Evolutionary conservation across 2,888 invertebrate species (phyloP).

Genomic region (Drosophila sordidula): DNA sequence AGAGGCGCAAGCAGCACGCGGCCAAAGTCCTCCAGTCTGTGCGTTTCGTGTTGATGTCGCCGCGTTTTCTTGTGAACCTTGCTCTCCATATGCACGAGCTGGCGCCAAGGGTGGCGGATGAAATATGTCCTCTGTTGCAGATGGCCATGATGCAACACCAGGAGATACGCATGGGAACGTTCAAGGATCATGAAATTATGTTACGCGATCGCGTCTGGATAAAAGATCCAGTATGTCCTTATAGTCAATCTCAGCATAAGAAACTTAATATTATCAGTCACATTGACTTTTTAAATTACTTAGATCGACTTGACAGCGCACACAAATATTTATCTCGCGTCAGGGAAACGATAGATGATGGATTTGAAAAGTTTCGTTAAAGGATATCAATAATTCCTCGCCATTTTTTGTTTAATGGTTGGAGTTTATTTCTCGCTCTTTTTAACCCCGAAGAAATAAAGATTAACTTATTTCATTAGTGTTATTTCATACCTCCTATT

Average conservation of each 20-base stretch:
- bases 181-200: fast-evolving
- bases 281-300: neutral
- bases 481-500: too few relatives aligned
- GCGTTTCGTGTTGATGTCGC: neutral
- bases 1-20: neutral
- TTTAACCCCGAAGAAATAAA: too few relatives aligned
- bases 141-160: neutral
- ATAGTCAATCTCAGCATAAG: neutral
- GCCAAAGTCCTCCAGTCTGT: fast-evolving
- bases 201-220: neutral
- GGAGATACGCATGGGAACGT: fast-evolving
- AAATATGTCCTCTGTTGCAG: neutral
- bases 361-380: neutral
- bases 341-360: neutral
- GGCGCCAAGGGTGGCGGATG: neutral
- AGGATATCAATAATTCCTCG: too few relatives aligned
- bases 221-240: neutral
- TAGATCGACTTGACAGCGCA: neutral
- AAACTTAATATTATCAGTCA: neutral
- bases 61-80: neutral
- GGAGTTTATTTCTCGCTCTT: too few relatives aligned
- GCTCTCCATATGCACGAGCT: neutral
- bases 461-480: too few relatives aligned
- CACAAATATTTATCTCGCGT: neutral
- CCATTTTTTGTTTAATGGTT: too few relatives aligned